Evolutionary conservation across 1,140 invertebrate species (phyloP).

Genomic region (Ditylenchus dipsaci): DNA sequence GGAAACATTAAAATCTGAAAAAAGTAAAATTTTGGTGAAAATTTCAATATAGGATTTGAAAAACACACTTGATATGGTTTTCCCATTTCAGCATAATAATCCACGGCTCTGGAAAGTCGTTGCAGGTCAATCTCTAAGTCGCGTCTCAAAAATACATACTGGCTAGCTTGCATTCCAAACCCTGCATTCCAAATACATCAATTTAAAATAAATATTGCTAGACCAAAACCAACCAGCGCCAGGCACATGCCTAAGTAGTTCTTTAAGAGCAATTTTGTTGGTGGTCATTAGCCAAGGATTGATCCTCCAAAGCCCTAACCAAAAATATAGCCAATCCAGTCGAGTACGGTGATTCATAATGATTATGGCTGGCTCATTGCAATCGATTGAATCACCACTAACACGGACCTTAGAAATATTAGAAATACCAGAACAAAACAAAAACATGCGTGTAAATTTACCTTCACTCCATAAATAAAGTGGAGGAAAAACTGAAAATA

Average conservation of each 20-base stretch:
- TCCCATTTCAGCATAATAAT: conserved; percentile 69
- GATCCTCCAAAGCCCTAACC: conserved; percentile 75
- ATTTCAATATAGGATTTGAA: background rate
- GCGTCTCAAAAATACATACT: conserved; percentile 77
- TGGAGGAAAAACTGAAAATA: conserved; percentile 64
- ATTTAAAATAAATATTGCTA: background rate
- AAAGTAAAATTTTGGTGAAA: background rate
- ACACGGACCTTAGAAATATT: conserved; percentile 70
- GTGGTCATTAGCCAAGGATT: conserved; percentile 66
- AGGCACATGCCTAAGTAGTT: conserved; percentile 72
- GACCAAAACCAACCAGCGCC: conserved; percentile 65
- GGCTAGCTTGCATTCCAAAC: conserved; percentile 81
- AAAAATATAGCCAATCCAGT: conserved; percentile 86
- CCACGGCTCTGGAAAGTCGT: conserved; percentile 63
- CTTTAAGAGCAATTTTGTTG: conserved; percentile 76
- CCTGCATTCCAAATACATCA: conserved; percentile 60
- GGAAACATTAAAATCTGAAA: conserved; percentile 74
- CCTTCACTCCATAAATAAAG: conserved; percentile 65
- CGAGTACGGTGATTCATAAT: conserved; percentile 82
- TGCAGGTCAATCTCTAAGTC: conserved; percentile 73
- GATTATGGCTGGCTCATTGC: conserved; percentile 70
- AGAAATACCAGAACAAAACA: conserved; percentile 66
- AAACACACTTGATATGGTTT: conserved; percentile 61
- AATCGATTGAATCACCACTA: conserved; percentile 71
- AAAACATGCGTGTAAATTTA: conserved; percentile 20